These are phyloP conservation scores for Melinaea marsaeus DNA, from an alignment of 2,888 invertebrate species.

Conservation along the genomic window DNA sequence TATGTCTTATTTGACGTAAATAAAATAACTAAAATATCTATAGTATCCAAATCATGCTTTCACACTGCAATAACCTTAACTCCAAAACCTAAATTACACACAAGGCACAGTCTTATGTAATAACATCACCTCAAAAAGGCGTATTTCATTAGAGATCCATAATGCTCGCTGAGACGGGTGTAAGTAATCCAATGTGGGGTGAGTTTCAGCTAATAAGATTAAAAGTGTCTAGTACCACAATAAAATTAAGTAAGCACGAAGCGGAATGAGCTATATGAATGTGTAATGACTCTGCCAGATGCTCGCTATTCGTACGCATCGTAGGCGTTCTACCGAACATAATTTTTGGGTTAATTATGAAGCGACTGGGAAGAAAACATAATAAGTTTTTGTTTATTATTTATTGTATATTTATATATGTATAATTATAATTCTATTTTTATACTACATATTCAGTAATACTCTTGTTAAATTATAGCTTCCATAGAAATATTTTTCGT, in stretches of 20 bases:
- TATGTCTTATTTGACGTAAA: too few species aligned
- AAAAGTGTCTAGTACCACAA: constrained; percentile 25
- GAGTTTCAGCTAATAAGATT: constrained; percentile 28
- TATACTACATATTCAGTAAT: not conserved
- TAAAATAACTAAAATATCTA: not conserved
- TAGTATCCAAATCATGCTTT: not conserved
- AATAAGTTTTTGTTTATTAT: not conserved
- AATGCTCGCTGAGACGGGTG: constrained; percentile 26
- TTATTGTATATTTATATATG: not conserved
- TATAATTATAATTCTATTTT: not conserved
- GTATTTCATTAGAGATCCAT: constrained; percentile 14
- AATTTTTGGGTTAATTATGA: constrained; percentile 21
- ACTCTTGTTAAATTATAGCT: not conserved
- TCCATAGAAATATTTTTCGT: too few species aligned
- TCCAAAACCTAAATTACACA: not conserved
- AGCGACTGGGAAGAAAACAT: constrained; percentile 4
- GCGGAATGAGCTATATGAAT: constrained; percentile 22
- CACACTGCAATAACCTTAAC: not conserved
- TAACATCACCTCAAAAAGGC: not conserved
- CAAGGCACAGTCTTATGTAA: not conserved
- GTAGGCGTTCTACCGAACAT: constrained; percentile 12
- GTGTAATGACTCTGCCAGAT: constrained; percentile 27
- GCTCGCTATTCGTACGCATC: constrained; percentile 19
- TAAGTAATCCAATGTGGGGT: constrained; percentile 26
- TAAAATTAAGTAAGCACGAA: constrained; percentile 27